Conservation (phyloP, 2,888 invertebrate genomes). For the Osmoderma eremita region DNA sequence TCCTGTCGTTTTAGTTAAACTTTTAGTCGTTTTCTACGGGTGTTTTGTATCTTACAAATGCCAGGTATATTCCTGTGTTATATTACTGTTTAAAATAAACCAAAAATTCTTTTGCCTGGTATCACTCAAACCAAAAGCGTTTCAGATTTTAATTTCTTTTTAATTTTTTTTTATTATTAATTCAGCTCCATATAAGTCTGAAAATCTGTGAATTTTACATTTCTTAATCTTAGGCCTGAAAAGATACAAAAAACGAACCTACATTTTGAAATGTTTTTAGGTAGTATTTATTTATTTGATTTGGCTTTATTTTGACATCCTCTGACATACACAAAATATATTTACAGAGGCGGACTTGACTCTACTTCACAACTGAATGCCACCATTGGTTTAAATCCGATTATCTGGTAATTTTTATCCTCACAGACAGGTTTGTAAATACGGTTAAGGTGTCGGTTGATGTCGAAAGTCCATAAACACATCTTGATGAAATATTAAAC, state of each 20-base stretch:
- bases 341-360: not conserved
- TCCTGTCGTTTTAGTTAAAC: too few species aligned
- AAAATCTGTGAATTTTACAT: too few species aligned
- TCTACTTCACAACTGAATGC: not conserved
- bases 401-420: constrained; percentile 23
- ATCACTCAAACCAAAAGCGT: too few species aligned
- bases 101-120: too few species aligned
- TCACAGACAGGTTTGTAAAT: constrained; percentile 8
- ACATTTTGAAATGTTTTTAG: not conserved
- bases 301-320: not conserved
- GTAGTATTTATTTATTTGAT: constrained; percentile 11
- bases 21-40: too few species aligned
- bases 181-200: too few species aligned
- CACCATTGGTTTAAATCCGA: constrained; percentile 20
- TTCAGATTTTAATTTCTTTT: too few species aligned
- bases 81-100: too few species aligned
- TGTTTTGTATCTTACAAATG: too few species aligned
- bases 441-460: not conserved
- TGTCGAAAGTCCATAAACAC: constrained; percentile 13
- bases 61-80: too few species aligned
- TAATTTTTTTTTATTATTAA: too few species aligned
- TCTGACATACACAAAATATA: not conserved
- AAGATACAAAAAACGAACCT: not conserved
- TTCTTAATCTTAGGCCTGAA: too few species aligned
- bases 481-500: constrained; percentile 22